Evolutionary conservation across 2,888 invertebrate genomes (phyloP).

Genomic region (Seira sanloemensis): DNA sequence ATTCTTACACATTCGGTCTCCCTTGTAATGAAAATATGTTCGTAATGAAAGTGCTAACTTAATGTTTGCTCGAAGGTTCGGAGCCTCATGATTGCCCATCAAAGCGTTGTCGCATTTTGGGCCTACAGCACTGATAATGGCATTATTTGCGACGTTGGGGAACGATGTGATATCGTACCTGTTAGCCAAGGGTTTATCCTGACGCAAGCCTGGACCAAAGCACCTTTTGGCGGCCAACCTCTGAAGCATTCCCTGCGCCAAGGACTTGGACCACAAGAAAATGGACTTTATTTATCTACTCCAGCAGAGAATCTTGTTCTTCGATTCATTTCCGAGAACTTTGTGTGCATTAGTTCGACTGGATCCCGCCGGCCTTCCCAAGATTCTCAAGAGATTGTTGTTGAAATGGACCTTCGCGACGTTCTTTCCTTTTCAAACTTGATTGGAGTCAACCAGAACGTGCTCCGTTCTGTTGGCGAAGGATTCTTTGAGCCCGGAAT

Average conservation of each 20-base stretch:
- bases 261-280: slow-evolving; percentile 73
- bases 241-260: slow-evolving; percentile 73
- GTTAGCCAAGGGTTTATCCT: slow-evolving; percentile 73
- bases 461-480: slow-evolving; percentile 76
- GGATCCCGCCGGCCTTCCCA: slow-evolving; percentile 69
- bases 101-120: slow-evolving; percentile 79
- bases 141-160: slow-evolving; percentile 80
- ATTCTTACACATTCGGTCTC: background rate
- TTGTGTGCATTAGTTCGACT: slow-evolving; percentile 69
- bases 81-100: slow-evolving; percentile 75
- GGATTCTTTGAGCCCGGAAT: slow-evolving; percentile 79
- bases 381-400: slow-evolving; percentile 72
- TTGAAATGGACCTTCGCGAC: slow-evolving; percentile 73
- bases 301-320: slow-evolving; percentile 73
- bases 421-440: slow-evolving; percentile 71
- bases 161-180: slow-evolving; percentile 75
- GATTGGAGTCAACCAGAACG: slow-evolving; percentile 73
- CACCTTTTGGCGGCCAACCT: slow-evolving; percentile 68
- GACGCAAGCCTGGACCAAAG: slow-evolving; percentile 70
- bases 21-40: no score
- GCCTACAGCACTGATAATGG: slow-evolving; percentile 80
- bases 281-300: slow-evolving; percentile 72
- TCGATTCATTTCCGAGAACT: slow-evolving; percentile 73
- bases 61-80: slow-evolving; percentile 59
- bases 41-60: no score